Conservation (phyloP, 2,797 vertebrate genomes). For the Limnodromus scolopaceus region DNA sequence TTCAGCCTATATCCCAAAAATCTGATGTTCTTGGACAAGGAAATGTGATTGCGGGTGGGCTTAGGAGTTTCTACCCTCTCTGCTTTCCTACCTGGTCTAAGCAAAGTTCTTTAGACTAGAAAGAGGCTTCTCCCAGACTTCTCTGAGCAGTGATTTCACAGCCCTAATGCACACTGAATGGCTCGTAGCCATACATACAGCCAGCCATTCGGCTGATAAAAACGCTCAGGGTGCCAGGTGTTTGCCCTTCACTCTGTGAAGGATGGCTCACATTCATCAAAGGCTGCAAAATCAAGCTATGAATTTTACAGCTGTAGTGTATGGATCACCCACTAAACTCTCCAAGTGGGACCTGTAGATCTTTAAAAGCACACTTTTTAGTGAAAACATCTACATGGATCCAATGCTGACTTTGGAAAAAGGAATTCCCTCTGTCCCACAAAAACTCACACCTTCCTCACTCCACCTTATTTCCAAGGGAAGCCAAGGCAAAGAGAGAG, state of each 20-base stretch:
- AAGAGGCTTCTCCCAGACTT: conserved; percentile 3
- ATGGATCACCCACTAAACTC: not conserved
- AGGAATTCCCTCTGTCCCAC: not conserved
- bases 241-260: not conserved
- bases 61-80: conserved; percentile 1
- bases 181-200: not conserved
- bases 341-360: not conserved
- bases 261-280: not conserved
- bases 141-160: not conserved
- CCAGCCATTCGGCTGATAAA: not conserved
- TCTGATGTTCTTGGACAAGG: conserved; percentile 74
- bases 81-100: conserved; percentile 47
- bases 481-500: conserved; percentile 18
- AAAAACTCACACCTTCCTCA: not conserved
- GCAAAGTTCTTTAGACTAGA: not conserved
- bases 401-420: not conserved
- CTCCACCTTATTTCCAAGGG: not conserved
- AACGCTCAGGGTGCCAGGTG: not conserved
- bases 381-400: not conserved
- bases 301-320: not conserved
- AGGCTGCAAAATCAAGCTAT: not conserved
- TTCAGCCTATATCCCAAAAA: conserved; percentile 72
- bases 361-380: not conserved
- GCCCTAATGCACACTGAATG: not conserved
- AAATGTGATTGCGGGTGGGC: conserved; percentile 70